Conservation (phyloP, 1,140 invertebrate genomes). For the Wiebesia pumilae region DNA sequence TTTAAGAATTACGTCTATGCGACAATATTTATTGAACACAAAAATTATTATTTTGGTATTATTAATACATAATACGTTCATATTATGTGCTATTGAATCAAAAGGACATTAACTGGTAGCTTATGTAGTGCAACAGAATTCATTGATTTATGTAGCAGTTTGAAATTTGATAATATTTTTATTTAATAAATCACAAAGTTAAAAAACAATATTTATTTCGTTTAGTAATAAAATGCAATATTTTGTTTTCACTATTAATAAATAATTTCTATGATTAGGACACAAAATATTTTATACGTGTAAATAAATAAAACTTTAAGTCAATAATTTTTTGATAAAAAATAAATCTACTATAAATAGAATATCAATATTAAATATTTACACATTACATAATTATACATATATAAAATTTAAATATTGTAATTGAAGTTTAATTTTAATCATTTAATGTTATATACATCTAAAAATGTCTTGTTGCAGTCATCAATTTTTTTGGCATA, state of each 20-base stretch:
- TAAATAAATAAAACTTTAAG: conserved; percentile 10
- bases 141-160: not conserved
- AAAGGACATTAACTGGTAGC: conserved; percentile 34
- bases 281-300: not conserved
- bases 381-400: conserved; percentile 2
- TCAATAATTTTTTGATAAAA: conserved; percentile 16
- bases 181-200: not conserved
- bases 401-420: conserved; percentile 19
- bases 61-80: conserved; percentile 14
- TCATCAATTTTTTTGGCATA: not conserved
- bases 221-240: not conserved
- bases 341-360: conserved; percentile 8
- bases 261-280: not conserved
- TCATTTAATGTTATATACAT: conserved; percentile 41
- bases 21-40: not conserved
- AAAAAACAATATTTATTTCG: not conserved
- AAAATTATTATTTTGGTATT: conserved; percentile 17
- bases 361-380: not conserved
- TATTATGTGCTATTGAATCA: conserved; percentile 12
- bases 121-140: conserved; percentile 19
- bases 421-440: conserved; percentile 20
- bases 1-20: too few species aligned
- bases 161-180: not conserved
- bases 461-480: not conserved
- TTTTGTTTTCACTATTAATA: not conserved